Percentiles rank a stretch among this genome's conserved stretches.
Evolutionary conservation across 2,888 invertebrate species (phyloP).

Genomic region (Leptothorax acervorum): DNA sequence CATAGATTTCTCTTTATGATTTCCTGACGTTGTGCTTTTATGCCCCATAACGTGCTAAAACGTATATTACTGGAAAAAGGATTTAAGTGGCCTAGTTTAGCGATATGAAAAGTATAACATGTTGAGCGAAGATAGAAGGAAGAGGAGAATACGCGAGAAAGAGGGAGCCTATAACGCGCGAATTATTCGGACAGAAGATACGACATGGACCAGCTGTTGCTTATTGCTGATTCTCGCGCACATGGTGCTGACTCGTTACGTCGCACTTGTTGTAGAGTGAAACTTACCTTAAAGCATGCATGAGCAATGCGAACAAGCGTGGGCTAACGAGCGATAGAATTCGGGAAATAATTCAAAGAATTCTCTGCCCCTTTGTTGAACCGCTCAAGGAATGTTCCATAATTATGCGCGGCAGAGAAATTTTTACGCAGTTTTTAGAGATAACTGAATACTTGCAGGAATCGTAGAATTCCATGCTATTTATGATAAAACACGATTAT

Average conservation of each 20-base stretch:
- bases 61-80: not conserved
- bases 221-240: constrained; percentile 64
- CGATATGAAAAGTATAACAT: constrained; percentile 37
- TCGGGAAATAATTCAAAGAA: constrained; percentile 13
- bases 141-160: not conserved
- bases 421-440: not conserved
- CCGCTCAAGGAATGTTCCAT: not conserved
- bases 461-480: not conserved
- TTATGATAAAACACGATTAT: not conserved
- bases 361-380: not conserved
- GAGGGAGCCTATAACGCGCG: constrained; percentile 56
- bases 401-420: constrained; percentile 8
- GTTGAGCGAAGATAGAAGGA: constrained; percentile 12
- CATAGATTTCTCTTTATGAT: not conserved
- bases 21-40: not conserved
- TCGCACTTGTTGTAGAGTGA: constrained; percentile 61
- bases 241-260: constrained; percentile 69
- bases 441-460: not conserved
- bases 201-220: constrained; percentile 66
- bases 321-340: constrained; percentile 69
- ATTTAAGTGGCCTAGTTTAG: constrained; percentile 14
- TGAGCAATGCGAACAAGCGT: constrained; percentile 64
- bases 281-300: constrained; percentile 64
- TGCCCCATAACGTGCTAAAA: not conserved
- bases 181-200: constrained; percentile 67